Conservation (phyloP, 2,113 vertebrate species). For the Loxodonta africana region DNA sequence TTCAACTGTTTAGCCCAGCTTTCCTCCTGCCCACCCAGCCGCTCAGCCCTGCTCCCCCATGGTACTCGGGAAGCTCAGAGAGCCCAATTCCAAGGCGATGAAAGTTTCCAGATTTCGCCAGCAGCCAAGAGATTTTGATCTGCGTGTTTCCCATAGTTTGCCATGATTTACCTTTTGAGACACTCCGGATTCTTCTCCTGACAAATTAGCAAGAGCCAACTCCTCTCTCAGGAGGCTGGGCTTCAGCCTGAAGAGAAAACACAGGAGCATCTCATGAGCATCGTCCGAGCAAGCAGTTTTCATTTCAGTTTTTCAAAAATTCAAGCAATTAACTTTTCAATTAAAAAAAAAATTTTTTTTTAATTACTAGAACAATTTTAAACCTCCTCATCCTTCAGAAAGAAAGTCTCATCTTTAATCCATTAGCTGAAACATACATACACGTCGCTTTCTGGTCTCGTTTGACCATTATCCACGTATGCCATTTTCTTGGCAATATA, state of each 20-base stretch:
- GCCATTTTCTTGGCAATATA: neutral
- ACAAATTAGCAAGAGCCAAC: slow-evolving; percentile 47
- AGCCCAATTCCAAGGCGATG: slow-evolving; percentile 52
- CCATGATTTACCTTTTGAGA: slow-evolving; percentile 60
- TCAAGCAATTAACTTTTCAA: slow-evolving; percentile 26
- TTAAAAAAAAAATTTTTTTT: neutral
- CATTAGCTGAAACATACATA: neutral
- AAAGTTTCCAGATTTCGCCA: slow-evolving; percentile 73
- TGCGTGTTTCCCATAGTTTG: slow-evolving; percentile 74
- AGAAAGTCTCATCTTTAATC: neutral
- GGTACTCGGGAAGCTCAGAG: slow-evolving; percentile 75
- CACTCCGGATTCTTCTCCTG: slow-evolving; percentile 49
- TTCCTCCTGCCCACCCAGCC: slow-evolving; percentile 53
- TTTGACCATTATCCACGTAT: neutral
- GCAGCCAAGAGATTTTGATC: slow-evolving; percentile 79
- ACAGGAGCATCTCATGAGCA: neutral
- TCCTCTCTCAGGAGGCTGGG: slow-evolving; percentile 20
- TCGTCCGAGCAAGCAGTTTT: neutral
- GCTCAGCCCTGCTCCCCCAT: slow-evolving; percentile 69
- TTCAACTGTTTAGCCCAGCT: neutral
- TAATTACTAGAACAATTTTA: slow-evolving; percentile 22
- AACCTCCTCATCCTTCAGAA: neutral
- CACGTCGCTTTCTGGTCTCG: neutral
- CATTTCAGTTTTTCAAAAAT: neutral
- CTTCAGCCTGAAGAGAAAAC: neutral